These are phyloP conservation scores for Bathynomus jamesi DNA, from an alignment of 1,140 invertebrate species.

Conservation along the genomic window DNA sequence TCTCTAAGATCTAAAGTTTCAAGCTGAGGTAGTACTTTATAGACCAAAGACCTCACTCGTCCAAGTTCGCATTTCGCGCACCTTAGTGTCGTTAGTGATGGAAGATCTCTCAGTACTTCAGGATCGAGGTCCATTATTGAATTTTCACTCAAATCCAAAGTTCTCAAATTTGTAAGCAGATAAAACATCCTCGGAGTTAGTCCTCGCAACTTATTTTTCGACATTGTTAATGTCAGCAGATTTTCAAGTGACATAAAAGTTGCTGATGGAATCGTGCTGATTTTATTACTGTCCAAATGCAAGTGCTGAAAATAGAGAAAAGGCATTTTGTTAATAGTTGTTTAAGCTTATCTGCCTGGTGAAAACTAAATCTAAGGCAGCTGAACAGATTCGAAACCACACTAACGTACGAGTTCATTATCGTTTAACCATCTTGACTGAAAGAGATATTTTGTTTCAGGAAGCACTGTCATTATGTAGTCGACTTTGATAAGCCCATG, in stretches of 20 bases:
- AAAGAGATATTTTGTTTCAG: too few relatives aligned
- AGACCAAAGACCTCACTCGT: constrained; percentile 62
- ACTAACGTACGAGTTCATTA: neutral
- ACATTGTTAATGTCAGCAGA: constrained; percentile 57
- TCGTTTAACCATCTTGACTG: neutral
- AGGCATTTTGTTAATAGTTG: too few relatives aligned
- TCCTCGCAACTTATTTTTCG: constrained; percentile 59
- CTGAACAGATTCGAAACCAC: neutral
- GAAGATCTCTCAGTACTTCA: constrained; percentile 66
- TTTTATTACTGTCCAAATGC: constrained; percentile 48
- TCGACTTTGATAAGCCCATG: too few relatives aligned
- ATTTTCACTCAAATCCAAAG: constrained; percentile 66
- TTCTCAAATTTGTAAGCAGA: constrained; percentile 56
- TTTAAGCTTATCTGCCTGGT: too few relatives aligned
- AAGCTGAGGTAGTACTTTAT: constrained; percentile 43
- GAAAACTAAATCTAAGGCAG: too few relatives aligned
- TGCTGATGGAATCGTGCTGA: constrained; percentile 53
- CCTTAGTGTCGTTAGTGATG: constrained; percentile 53
- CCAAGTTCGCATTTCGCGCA: constrained; percentile 60
- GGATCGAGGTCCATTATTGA: constrained; percentile 59
- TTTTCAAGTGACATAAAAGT: constrained; percentile 59
- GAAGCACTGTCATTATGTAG: too few relatives aligned
- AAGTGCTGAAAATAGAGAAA: constrained; percentile 38
- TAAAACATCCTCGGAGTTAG: constrained; percentile 60
- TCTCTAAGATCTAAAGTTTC: constrained; percentile 63